A percentile compares a stretch with the other conserved stretches of the same genome.
Conservation (phyloP, 2,888 invertebrate genomes). For the Holacanthella duospinosa region DNA sequence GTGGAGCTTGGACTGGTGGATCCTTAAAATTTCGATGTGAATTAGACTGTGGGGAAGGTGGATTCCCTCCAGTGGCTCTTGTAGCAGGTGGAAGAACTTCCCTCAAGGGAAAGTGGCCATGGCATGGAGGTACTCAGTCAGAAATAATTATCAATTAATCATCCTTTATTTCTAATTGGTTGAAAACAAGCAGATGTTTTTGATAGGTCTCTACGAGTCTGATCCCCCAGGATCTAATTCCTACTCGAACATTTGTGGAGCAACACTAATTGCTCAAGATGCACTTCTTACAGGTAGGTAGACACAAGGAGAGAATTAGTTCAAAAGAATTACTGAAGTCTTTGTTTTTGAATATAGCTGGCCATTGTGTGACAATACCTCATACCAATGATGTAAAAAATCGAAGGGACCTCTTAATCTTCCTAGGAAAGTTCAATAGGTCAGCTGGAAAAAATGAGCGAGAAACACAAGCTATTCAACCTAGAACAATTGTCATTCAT, state of each 20-base stretch:
- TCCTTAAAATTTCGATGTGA: conserved; percentile 13
- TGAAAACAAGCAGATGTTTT: too few species aligned
- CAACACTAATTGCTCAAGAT: conserved; percentile 14
- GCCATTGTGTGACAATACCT: conserved; percentile 19
- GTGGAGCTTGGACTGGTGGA: conserved; percentile 15
- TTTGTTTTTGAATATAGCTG: conserved; percentile 13
- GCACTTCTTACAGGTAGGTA: conserved; percentile 20
- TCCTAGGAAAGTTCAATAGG: conserved; percentile 20
- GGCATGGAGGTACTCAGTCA: conserved; percentile 25
- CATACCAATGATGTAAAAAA: conserved; percentile 18
- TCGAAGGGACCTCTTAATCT: conserved; percentile 10
- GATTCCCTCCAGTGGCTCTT: conserved; percentile 10
- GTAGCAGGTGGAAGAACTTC: conserved; percentile 16
- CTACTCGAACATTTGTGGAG: conserved; percentile 21
- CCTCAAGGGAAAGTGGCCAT: conserved; percentile 22
- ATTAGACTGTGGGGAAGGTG: conserved; percentile 19
- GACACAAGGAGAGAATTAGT: not conserved
- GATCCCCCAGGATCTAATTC: conserved; percentile 14
- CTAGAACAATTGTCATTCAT: conserved; percentile 13
- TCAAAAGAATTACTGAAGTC: not conserved
- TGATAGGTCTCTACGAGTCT: conserved; percentile 21
- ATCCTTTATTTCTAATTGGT: too few species aligned
- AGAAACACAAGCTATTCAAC: conserved; percentile 12
- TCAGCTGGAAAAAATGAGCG: conserved; percentile 17
- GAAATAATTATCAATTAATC: too few species aligned